These are phyloP conservation scores for Nibea coibor DNA, from an alignment of 2,113 vertebrate species.

Conservation along the genomic window DNA sequence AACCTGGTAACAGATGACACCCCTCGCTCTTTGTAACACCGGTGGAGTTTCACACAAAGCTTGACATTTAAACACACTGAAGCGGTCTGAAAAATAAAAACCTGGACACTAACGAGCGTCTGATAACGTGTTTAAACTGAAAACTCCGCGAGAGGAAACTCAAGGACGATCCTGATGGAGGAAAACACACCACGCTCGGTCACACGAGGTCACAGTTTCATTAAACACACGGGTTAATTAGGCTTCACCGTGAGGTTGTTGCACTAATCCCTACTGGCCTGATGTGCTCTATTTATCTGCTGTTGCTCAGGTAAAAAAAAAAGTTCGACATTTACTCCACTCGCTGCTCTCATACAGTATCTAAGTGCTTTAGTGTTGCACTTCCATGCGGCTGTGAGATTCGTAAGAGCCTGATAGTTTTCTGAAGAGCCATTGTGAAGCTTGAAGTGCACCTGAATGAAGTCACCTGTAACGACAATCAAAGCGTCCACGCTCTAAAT, in stretches of 20 bases:
- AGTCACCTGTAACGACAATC: too few relatives aligned
- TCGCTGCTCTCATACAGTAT: not conserved
- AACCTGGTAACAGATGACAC: constrained; percentile 41
- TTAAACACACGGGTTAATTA: not conserved
- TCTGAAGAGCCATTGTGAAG: too few relatives aligned
- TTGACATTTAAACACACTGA: constrained; percentile 20
- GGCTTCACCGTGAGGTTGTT: not conserved
- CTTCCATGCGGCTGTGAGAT: not conserved
- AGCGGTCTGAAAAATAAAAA: not conserved
- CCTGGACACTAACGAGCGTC: not conserved
- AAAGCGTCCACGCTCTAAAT: too few relatives aligned
- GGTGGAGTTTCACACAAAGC: constrained; percentile 19
- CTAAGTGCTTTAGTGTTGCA: too few relatives aligned
- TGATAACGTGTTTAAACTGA: not conserved
- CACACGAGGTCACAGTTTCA: not conserved
- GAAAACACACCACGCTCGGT: not conserved
- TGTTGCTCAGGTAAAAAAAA: not conserved
- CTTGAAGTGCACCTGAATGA: too few relatives aligned
- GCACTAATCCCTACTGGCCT: not conserved
- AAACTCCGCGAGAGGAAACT: constrained; percentile 4
- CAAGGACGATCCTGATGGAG: not conserved
- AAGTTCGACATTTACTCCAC: not conserved
- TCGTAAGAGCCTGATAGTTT: too few relatives aligned
- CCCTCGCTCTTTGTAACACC: not conserved
- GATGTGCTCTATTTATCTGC: constrained; percentile 12